phyloP scores from a whole-genome alignment of 2,888 invertebrate genomes.

The Melipona beecheii region DNA sequence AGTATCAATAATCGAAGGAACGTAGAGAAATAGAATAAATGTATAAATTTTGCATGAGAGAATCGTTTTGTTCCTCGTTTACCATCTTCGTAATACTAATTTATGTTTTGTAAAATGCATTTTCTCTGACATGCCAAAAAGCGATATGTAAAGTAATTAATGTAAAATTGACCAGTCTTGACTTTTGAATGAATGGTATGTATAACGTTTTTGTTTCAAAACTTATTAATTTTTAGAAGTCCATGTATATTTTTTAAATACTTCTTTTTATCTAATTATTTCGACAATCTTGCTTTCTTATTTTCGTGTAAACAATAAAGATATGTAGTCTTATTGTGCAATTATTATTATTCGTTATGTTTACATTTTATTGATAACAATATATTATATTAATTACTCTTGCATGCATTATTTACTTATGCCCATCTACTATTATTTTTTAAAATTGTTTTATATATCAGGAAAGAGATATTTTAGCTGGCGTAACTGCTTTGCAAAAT shows the following conservation, averaged over 20 bases:
- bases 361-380: conserved; percentile 83
- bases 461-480: conserved; percentile 28
- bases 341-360: conserved; percentile 83
- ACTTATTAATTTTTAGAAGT: conserved; percentile 36
- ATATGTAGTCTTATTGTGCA: conserved; percentile 79
- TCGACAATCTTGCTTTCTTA: conserved; percentile 61
- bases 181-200: conserved; percentile 45
- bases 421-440: conserved; percentile 63
- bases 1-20: conserved; percentile 35
- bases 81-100: conserved; percentile 19
- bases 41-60: conserved; percentile 20
- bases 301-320: conserved; percentile 75
- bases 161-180: conserved; percentile 38
- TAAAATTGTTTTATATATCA: not conserved
- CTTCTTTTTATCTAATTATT: conserved; percentile 54
- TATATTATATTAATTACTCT: conserved; percentile 82
- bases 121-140: conserved; percentile 61
- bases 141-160: conserved; percentile 40
- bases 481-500: conserved; percentile 45
- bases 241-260: conserved; percentile 65
- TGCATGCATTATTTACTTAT: conserved; percentile 75
- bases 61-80: conserved; percentile 8
- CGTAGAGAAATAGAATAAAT: conserved; percentile 40
- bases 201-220: conserved; percentile 46
- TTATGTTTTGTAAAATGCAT: conserved; percentile 46